Evolutionary conservation across 1,140 invertebrate genomes (phyloP).

Genomic region (Lerema accius): DNA sequence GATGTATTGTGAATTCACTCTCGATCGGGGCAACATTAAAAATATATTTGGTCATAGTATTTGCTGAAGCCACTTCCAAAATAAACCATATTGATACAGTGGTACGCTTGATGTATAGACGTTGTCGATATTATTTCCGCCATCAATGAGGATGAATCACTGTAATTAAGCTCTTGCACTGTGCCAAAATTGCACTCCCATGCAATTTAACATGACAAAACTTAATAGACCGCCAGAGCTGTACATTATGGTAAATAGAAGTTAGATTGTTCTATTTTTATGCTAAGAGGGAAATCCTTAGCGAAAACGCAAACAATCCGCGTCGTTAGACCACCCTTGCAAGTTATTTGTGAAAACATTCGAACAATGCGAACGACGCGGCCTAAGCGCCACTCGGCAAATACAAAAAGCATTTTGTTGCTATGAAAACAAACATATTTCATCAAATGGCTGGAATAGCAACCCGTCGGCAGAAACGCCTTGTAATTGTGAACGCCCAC

Average conservation of each 20-base stretch:
- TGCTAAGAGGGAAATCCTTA: constrained; percentile 16
- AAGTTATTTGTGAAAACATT: constrained; percentile 63
- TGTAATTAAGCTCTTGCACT: not conserved
- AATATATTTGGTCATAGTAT: too few relatives aligned
- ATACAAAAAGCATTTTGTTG: constrained; percentile 63
- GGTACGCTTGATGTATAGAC: too few relatives aligned
- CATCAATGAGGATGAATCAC: not conserved
- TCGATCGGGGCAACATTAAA: too few relatives aligned
- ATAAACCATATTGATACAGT: too few relatives aligned
- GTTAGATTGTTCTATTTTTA: constrained; percentile 22
- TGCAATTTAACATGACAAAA: constrained; percentile 58
- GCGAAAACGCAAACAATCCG: constrained; percentile 35
- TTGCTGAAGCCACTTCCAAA: too few relatives aligned
- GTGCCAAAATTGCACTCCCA: constrained; percentile 21
- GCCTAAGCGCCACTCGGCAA: constrained; percentile 44
- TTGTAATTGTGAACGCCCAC: constrained; percentile 76
- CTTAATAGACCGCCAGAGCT: constrained; percentile 39
- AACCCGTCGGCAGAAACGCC: constrained; percentile 67
- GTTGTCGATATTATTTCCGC: too few relatives aligned
- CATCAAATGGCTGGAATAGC: constrained; percentile 63
- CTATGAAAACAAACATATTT: constrained; percentile 77
- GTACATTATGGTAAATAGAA: constrained; percentile 12
- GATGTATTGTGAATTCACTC: too few relatives aligned
- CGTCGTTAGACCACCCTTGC: constrained; percentile 57
- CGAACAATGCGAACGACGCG: constrained; percentile 45